A percentile compares a stretch with the other conserved stretches of the same genome.
Conservation (phyloP, 2,113 vertebrate genomes). For the Lophius piscatorius region DNA sequence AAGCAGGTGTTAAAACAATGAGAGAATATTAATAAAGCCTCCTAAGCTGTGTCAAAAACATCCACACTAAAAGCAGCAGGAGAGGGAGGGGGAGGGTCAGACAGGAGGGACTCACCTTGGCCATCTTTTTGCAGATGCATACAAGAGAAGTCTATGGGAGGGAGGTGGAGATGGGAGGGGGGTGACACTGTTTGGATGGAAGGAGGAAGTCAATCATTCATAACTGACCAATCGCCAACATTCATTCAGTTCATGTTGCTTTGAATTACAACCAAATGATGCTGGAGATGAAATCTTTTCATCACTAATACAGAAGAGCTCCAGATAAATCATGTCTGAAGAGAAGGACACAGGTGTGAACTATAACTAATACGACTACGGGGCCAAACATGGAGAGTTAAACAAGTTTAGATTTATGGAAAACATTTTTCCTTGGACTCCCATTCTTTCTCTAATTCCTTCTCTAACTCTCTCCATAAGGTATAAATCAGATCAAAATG, state of each 20-base stretch:
- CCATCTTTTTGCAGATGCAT: constrained; percentile 98
- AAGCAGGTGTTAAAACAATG: background rate
- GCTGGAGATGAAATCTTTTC: background rate
- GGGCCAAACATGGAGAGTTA: too few relatives aligned
- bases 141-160: constrained; percentile 97
- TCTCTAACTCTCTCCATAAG: too few relatives aligned
- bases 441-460: too few relatives aligned
- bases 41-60: background rate
- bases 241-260: constrained; percentile 12
- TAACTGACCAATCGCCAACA: constrained; percentile 15
- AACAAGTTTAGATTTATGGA: too few relatives aligned
- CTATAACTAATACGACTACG: too few relatives aligned
- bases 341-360: too few relatives aligned
- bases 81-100: background rate
- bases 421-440: too few relatives aligned
- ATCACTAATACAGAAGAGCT: background rate
- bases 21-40: background rate
- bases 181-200: constrained; percentile 86
- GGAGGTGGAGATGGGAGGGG: constrained; percentile 91
- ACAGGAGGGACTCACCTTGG: constrained; percentile 88
- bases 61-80: background rate
- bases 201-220: constrained; percentile 44
- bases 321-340: too few relatives aligned
- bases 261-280: background rate
- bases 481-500: too few relatives aligned